Evolutionary conservation across 1,140 invertebrate genomes (phyloP), one percentile per base, ranked within the genome.

Genomic region (Asobara japonica): DNA sequence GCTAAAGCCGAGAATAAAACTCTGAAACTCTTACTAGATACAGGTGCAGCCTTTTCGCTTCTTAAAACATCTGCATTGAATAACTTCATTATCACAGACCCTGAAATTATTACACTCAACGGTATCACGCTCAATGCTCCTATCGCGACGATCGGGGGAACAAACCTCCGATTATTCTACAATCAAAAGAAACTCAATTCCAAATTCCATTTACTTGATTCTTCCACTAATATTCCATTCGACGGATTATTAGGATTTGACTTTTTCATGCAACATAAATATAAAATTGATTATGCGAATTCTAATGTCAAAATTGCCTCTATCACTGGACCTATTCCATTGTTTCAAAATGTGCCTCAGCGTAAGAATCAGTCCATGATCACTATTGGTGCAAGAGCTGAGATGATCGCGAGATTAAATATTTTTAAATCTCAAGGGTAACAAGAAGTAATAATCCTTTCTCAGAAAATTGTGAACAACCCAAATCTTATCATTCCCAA

Each of bases 11-110:
- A 16, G 11, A 36, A 64, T n/a, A 71, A 45, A 71, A 64, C 27
- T 29, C 11, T 71, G 11, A 71, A 71, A 71, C n/a, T 71, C 16
- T 13, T 71, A 64, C 22, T 71, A 38, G 69, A 71, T 27, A 71
- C 69, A 2, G 69, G 69, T 33, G 69, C 69, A 13, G 62, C 69
- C 11, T 16, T 64, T 6, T 71, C 56, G 4, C n/a, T 71, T 62
- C 36, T 71, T 62, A 71, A 71, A 27, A 1, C 1, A 10, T 13
- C n/a, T 3, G 38, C 30, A 27, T 33, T 71, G 10, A 30, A 62
- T n/a, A n/a, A n/a, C n/a, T n/a, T n/a, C n/a, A n/a, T n/a, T n/a
- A n/a, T n/a, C n/a, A n/a, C n/a, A n/a, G n/a, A n/a, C n/a, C n/a
- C n/a, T n/a, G n/a, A n/a, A n/a, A n/a, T n/a, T n/a, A n/a, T n/a